Percentiles rank a stretch among this genome's conserved stretches.
These are phyloP conservation scores for Elaphurus davidianus DNA, from an alignment of 2,113 vertebrate genomes.

Conservation along the genomic window DNA sequence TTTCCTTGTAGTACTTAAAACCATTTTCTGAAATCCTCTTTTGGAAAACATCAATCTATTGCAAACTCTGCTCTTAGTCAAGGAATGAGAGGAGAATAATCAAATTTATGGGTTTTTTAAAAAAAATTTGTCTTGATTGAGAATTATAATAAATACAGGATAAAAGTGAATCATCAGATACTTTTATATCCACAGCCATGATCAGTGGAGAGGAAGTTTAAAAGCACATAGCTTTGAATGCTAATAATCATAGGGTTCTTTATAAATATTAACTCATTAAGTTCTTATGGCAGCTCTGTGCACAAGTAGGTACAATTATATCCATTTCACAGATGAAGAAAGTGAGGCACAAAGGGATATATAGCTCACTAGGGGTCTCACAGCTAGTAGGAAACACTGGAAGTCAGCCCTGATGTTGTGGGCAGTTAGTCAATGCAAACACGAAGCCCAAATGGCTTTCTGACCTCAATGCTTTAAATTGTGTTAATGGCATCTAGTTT, in stretches of 20 bases:
- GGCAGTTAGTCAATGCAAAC: background rate
- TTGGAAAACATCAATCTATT: background rate
- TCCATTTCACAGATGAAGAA: background rate
- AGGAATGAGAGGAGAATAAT: background rate
- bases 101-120: background rate
- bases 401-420: background rate
- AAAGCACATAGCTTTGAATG: background rate
- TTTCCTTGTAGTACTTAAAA: constrained; percentile 33
- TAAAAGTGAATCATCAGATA: background rate
- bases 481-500: background rate
- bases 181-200: background rate
- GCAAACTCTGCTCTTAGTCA: background rate
- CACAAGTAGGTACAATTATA: background rate
- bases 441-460: background rate
- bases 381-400: background rate
- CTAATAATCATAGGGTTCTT: background rate
- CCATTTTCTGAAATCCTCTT: background rate
- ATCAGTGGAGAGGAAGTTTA: background rate
- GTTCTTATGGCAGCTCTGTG: background rate
- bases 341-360: background rate
- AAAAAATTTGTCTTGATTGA: background rate
- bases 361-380: background rate
- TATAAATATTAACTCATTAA: background rate
- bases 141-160: background rate
- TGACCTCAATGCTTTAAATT: background rate